These are phyloP conservation scores for Paramisgurnus dabryanus DNA, from an alignment of 2,113 vertebrate genomes.

Conservation along the genomic window DNA sequence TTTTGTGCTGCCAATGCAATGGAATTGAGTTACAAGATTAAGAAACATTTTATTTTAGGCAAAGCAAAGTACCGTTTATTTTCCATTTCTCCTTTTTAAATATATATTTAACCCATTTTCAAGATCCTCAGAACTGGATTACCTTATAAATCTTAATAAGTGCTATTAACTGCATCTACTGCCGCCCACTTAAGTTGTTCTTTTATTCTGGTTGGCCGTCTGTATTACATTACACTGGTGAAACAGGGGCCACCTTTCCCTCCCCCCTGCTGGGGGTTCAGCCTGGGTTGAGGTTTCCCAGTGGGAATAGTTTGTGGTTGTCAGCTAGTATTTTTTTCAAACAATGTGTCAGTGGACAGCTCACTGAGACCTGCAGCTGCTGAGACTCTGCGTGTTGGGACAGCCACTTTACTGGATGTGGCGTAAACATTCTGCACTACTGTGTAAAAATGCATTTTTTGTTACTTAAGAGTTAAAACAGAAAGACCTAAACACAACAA, in stretches of 20 bases:
- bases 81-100: too few relatives aligned
- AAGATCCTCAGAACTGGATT: not conserved
- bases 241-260: conserved; percentile 14
- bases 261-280: conserved; percentile 23
- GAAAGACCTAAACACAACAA: too few relatives aligned
- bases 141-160: not conserved
- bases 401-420: not conserved
- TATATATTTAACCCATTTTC: too few relatives aligned
- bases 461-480: not conserved
- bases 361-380: not conserved
- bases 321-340: conserved; percentile 22
- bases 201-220: not conserved
- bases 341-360: conserved; percentile 13
- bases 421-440: not conserved
- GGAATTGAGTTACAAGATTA: too few relatives aligned
- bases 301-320: conserved; percentile 18
- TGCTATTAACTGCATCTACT: not conserved
- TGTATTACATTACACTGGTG: conserved; percentile 40
- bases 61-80: too few relatives aligned
- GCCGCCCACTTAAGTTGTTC: not conserved
- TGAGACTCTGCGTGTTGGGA: not conserved
- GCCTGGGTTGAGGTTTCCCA: not conserved
- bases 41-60: too few relatives aligned
- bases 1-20: too few relatives aligned
- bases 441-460: not conserved